These are phyloP conservation scores for Emydoidea blandingii DNA, from an alignment of 2,797 vertebrate species.

Conservation along the genomic window DNA sequence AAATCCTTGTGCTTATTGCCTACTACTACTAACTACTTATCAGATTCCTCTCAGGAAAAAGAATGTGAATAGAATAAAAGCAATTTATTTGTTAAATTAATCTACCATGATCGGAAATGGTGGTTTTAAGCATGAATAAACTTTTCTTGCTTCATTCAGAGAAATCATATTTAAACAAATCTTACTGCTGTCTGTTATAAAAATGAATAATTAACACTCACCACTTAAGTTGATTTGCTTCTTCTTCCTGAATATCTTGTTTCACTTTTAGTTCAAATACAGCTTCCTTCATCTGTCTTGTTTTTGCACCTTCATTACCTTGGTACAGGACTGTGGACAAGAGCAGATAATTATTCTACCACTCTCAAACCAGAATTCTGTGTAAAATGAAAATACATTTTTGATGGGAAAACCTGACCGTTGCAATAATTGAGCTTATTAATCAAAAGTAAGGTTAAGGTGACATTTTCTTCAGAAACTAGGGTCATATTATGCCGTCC, in stretches of 20 bases:
- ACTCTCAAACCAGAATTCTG: constrained; percentile 1
- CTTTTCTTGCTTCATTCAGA: not conserved
- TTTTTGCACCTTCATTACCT: constrained; percentile 71
- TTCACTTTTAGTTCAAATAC: constrained; percentile 87
- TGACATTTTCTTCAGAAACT: constrained; percentile 1
- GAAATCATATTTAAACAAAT: not conserved
- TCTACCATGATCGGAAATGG: rapidly evolving
- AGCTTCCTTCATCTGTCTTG: constrained; percentile 87
- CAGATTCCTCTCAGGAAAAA: not conserved
- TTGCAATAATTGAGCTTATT: not conserved
- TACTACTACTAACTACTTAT: not conserved
- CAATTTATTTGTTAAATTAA: not conserved
- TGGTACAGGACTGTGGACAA: constrained; percentile 78
- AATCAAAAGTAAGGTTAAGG: not conserved
- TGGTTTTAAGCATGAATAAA: not conserved
- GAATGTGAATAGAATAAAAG: not conserved
- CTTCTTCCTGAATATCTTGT: constrained; percentile 81
- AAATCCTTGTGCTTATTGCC: not conserved
- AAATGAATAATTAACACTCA: constrained; percentile 64
- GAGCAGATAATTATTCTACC: constrained; percentile 24
- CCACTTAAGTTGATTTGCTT: constrained; percentile 85
- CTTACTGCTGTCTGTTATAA: not conserved
- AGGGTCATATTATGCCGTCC: not conserved
- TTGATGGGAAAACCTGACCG: constrained; percentile 11
- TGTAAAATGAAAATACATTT: not conserved